Base-by-base conservation (phyloP, 2,113 vertebrate species). In the Megaceryle maxima region DNA sequence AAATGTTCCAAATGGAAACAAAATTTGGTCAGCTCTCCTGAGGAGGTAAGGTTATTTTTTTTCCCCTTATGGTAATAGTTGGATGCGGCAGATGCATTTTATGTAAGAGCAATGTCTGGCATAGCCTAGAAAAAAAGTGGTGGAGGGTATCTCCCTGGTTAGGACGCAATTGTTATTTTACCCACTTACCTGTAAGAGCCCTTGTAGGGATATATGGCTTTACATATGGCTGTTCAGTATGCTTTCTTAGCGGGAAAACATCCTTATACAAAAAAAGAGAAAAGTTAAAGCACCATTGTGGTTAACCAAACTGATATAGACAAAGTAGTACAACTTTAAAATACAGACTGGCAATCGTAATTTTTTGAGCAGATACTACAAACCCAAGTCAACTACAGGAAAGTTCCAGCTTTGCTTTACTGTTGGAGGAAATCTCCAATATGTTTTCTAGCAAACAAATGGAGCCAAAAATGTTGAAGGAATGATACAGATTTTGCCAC, bases 221-320 rank as follows among this genome's bases (percentile, higher is more conserved):
- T 91, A 43, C 57, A 63, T n/a, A 43, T 4, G 5, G 20, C 35
- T 48, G 9, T 56, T 82, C 24, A 56, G 16, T 56, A 22, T 22
- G 3, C 72, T 75, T 72, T 68, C 48, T 41, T 35, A 46, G 35
- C 18, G 16, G 39, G 56, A 94, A 88, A 82, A 21, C 7, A 68
- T 53, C 73, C 69, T 78, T 41, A 35, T 25, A 28, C 4, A 56
- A 64, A 72, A 37, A 60, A 35, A 17, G 22, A 63, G 24, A 69
- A 10, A 21, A 1, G 4, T 35, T 7, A 18, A 31, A 62, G 7
- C 5, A 25, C 25, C 1, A 4, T 48, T 9, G 39, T 44, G 41
- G 22, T 57, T 53, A 77, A 70, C 17, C 53, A 31, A 62, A 83
- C 15, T 16, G n/a, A 59, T 33, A 31, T 0, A 81, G 77, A 50